Conservation (phyloP, 1,140 invertebrate species). For the Dendrolimus kikuchii region DNA sequence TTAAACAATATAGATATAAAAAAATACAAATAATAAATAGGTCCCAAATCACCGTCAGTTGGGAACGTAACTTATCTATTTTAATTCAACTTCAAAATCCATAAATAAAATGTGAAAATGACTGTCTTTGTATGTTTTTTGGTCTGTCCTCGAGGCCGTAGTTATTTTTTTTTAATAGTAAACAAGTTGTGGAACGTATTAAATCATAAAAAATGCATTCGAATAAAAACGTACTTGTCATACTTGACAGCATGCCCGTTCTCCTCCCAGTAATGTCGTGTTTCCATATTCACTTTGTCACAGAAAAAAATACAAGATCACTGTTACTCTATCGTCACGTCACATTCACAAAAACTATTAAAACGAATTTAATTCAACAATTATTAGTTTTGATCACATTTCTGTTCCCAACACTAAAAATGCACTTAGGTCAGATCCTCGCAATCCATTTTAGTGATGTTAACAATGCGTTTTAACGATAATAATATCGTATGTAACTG, state of each 20-base stretch:
- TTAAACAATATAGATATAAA: too few relatives aligned
- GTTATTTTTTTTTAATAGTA: too few relatives aligned
- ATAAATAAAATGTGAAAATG: too few relatives aligned
- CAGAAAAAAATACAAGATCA: conserved; percentile 28
- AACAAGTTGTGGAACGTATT: too few relatives aligned
- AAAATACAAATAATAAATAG: too few relatives aligned
- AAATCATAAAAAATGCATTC: too few relatives aligned
- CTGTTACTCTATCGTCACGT: conserved; percentile 16
- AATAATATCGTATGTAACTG: conserved; percentile 24
- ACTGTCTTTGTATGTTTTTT: too few relatives aligned
- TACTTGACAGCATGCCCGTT: conserved; percentile 61
- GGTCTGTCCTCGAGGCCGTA: too few relatives aligned
- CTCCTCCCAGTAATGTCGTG: conserved; percentile 61
- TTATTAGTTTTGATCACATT: conserved; percentile 20
- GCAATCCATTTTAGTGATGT: conserved; percentile 27
- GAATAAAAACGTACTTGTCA: conserved; percentile 47
- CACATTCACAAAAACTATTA: conserved; percentile 27
- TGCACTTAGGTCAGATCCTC: conserved; percentile 28
- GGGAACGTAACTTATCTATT: too few relatives aligned
- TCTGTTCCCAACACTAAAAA: conserved; percentile 5
- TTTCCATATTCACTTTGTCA: conserved; percentile 54
- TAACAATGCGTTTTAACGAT: conserved; percentile 10
- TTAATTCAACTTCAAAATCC: too few relatives aligned
- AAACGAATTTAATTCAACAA: conserved; percentile 8
- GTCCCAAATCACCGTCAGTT: too few relatives aligned